Evolutionary conservation across 2,888 invertebrate genomes (phyloP).

Genomic region (Lycophotia porphyrea): DNA sequence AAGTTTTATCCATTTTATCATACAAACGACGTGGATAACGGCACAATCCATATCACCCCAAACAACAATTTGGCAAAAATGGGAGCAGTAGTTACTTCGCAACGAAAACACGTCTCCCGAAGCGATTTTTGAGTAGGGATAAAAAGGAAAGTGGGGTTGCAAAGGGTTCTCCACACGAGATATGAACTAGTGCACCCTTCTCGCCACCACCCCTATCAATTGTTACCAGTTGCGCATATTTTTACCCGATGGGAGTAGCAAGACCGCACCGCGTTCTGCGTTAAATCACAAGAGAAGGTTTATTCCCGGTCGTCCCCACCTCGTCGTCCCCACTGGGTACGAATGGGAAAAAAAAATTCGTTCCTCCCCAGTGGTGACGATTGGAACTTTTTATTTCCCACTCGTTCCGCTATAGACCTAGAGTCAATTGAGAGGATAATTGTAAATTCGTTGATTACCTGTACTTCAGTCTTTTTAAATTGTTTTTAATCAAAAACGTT

Average conservation of each 20-base stretch:
- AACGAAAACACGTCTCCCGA: slow-evolving; percentile 82
- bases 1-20: slow-evolving; percentile 35
- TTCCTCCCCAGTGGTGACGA: no score
- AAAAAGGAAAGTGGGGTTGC: slow-evolving; percentile 83
- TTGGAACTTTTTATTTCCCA: no score
- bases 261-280: slow-evolving; percentile 68
- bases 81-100: slow-evolving; percentile 84
- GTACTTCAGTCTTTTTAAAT: no score
- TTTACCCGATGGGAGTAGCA: slow-evolving; percentile 75
- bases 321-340: no score
- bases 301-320: no score
- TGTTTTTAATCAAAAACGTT: no score
- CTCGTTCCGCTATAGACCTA: no score
- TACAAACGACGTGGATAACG: slow-evolving; percentile 62
- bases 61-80: slow-evolving; percentile 79
- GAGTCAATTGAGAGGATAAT: no score
- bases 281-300: slow-evolving; percentile 70
- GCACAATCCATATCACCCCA: slow-evolving; percentile 71
- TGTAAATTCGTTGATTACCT: no score
- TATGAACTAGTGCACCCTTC: slow-evolving; percentile 84
- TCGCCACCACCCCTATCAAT: slow-evolving; percentile 82
- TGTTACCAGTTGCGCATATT: slow-evolving; percentile 88
- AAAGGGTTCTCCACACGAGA: slow-evolving; percentile 81
- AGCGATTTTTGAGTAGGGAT: slow-evolving; percentile 88
- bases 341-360: no score